A percentile compares a stretch with the other conserved stretches of the same genome.
phyloP scores from a whole-genome alignment of 2,797 vertebrate genomes.

The Helostoma temminkii region DNA sequence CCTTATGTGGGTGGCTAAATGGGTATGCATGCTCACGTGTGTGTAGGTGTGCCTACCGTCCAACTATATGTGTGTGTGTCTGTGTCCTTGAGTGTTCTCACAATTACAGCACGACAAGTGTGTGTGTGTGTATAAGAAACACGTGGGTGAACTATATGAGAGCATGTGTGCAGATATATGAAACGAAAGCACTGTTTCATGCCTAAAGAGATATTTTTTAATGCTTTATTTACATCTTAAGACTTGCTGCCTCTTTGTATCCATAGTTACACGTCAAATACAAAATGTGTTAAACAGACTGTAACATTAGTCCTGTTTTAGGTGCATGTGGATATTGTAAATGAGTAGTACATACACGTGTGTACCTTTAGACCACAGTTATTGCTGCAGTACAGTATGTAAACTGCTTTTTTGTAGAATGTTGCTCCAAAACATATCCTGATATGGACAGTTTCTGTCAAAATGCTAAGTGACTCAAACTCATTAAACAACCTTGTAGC shows the following conservation, averaged over 20 bases:
- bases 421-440: too few species aligned
- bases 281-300: slow-evolving; percentile 12
- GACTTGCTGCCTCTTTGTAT: slow-evolving; percentile 42
- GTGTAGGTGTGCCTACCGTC: slow-evolving; percentile 29
- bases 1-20: too few species aligned
- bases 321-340: background rate
- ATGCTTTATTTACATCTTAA: slow-evolving; percentile 41
- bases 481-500: too few species aligned
- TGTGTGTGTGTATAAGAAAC: slow-evolving; percentile 2
- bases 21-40: slow-evolving; percentile 12
- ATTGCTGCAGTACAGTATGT: too few species aligned
- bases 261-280: slow-evolving; percentile 52
- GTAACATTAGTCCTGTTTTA: background rate
- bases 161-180: slow-evolving; percentile 23
- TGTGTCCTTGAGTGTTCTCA: background rate
- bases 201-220: slow-evolving; percentile 40
- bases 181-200: slow-evolving; percentile 34
- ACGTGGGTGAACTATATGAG: slow-evolving; percentile 20
- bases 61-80: background rate
- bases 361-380: background rate
- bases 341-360: background rate
- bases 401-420: too few species aligned
- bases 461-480: too few species aligned
- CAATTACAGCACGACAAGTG: background rate
- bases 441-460: too few species aligned